These are phyloP conservation scores for Chaenocephalus aceratus DNA, from an alignment of 2,113 vertebrate genomes.

Conservation along the genomic window DNA sequence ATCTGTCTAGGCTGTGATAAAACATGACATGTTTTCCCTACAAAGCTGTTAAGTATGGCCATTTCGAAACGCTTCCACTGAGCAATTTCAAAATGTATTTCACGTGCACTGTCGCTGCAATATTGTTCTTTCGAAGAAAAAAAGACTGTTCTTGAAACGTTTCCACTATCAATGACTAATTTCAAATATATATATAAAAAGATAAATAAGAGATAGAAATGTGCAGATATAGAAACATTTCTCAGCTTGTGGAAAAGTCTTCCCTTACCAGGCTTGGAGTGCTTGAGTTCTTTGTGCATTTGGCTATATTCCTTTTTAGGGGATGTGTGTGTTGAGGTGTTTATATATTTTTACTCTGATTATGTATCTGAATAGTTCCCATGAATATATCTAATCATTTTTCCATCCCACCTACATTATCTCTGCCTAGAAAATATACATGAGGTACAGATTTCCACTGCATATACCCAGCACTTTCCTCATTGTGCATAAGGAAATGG, in stretches of 20 bases:
- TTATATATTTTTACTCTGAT: background rate
- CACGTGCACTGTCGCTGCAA: conserved; percentile 6
- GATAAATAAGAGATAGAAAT: too few relatives aligned
- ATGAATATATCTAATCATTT: background rate
- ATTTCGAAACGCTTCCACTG: conserved; percentile 37
- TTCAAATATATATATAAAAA: background rate
- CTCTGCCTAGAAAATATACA: background rate
- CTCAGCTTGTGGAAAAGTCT: background rate
- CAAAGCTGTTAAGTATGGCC: conserved; percentile 36
- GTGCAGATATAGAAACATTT: background rate
- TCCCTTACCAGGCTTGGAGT: background rate
- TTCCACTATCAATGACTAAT: conserved; percentile 22
- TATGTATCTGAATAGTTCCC: background rate
- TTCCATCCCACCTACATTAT: background rate
- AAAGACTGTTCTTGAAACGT: background rate
- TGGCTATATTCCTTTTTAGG: background rate
- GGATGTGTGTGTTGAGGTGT: background rate
- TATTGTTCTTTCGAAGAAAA: background rate
- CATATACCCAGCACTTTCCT: conserved; percentile 23
- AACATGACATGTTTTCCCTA: conserved; percentile 59
- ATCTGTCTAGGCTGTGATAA: conserved; percentile 60
- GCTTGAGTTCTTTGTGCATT: background rate
- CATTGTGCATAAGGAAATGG: conserved; percentile 29
- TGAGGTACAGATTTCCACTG: conserved; percentile 7
- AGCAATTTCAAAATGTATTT: conserved; percentile 39